phyloP scores from a whole-genome alignment of 1,140 invertebrate genomes.

The Triops cancriformis region DNA sequence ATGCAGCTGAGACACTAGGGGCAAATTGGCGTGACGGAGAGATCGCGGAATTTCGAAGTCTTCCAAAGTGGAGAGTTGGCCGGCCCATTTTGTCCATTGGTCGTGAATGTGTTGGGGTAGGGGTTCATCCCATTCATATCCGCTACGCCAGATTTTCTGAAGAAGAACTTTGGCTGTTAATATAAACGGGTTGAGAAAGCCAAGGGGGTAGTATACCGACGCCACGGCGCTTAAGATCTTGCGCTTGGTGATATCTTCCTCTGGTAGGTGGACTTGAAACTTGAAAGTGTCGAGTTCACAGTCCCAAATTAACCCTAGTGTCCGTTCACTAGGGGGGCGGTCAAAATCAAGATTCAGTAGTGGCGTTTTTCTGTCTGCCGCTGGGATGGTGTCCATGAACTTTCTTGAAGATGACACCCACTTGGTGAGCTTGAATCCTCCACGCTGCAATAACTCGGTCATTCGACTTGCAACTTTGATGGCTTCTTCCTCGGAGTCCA shows the following conservation, averaged over 20 bases:
- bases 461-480: not conserved
- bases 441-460: not conserved
- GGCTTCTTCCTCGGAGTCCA: conserved; percentile 19
- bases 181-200: conserved; percentile 34
- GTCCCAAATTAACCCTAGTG: conserved; percentile 28
- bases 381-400: not conserved
- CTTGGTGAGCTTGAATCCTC: conserved; percentile 22
- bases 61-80: not conserved
- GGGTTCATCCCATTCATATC: conserved; percentile 31
- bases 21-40: not conserved
- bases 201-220: conserved; percentile 34
- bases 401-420: conserved; percentile 15
- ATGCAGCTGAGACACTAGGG: conserved; percentile 29
- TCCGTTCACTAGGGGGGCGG: conserved; percentile 11
- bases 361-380: not conserved
- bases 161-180: conserved; percentile 40
- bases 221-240: conserved; percentile 24
- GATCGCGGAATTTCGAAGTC: conserved; percentile 23
- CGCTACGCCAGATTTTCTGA: conserved; percentile 36
- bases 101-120: conserved; percentile 2
- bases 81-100: conserved; percentile 29
- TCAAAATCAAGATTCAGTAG: conserved; percentile 11
- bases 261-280: conserved; percentile 23
- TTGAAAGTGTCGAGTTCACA: too few relatives aligned
- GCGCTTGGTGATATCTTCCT: conserved; percentile 23